phyloP scores from a whole-genome alignment of 1,140 invertebrate genomes.

The Aricia agestis region DNA sequence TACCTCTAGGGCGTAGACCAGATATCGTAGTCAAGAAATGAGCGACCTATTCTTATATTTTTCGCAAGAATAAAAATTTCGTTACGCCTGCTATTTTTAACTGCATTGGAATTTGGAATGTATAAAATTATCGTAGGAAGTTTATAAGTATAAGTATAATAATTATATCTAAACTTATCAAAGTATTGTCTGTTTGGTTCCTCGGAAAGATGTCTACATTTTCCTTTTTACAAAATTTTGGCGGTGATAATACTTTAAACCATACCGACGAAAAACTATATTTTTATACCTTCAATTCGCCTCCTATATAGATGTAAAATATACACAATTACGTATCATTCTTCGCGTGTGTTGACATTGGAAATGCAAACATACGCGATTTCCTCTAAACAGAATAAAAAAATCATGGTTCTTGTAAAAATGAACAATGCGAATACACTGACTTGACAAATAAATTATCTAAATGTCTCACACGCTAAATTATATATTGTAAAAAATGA shows the following conservation, averaged over 20 bases:
- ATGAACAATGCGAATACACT: background rate
- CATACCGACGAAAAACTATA: background rate
- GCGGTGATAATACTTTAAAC: background rate
- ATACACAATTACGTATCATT: constrained; percentile 14
- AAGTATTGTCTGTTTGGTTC: background rate
- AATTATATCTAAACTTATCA: background rate
- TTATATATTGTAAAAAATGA: background rate
- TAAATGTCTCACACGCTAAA: background rate
- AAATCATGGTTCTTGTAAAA: constrained; percentile 6
- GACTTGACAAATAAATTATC: background rate
- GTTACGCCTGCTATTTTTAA: background rate
- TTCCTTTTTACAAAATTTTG: too few species aligned
- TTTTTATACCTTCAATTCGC: background rate
- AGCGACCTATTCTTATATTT: too few species aligned
- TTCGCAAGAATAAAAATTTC: background rate
- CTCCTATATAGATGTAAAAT: background rate
- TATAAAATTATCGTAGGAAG: background rate
- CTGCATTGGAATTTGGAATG: background rate
- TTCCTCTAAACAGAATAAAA: constrained; percentile 3
- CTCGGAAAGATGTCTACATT: too few species aligned
- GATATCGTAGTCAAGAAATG: background rate
- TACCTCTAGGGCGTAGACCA: background rate
- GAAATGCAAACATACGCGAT: constrained; percentile 13
- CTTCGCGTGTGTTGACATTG: constrained; percentile 10
- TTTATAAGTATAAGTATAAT: background rate